These are phyloP conservation scores for Diachrysia chrysitis DNA, from an alignment of 2,888 invertebrate species.

Conservation along the genomic window DNA sequence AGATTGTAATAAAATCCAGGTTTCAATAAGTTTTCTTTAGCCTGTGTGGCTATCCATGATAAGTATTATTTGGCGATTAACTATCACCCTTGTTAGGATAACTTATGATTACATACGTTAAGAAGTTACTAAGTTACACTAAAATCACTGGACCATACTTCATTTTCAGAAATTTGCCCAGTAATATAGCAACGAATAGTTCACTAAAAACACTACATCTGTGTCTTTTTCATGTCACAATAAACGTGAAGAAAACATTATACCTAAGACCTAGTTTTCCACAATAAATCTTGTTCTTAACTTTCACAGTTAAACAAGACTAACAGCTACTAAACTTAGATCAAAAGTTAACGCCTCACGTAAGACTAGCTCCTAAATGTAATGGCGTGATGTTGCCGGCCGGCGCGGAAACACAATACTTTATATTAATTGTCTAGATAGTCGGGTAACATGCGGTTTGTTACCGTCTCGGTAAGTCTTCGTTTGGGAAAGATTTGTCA, in stretches of 20 bases:
- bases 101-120: no score
- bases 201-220: no score
- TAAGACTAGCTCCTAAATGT: conserved; percentile 15
- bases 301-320: neutral
- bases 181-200: no score
- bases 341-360: conserved; percentile 4
- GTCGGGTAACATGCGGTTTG: conserved; percentile 15
- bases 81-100: no score
- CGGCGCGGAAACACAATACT: conserved; percentile 44
- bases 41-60: no score
- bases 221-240: no score
- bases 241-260: neutral
- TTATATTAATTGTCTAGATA: conserved; percentile 58
- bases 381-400: conserved; percentile 17
- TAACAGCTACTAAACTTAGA: neutral
- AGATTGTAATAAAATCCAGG: no score
- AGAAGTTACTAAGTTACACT: no score
- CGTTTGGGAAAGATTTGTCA: conserved; percentile 23
- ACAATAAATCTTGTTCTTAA: neutral
- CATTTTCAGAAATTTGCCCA: no score
- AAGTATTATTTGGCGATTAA: no score
- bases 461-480: neutral
- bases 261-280: neutral
- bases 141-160: no score
- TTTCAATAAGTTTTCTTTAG: no score